Percentiles rank a stretch among this genome's conserved stretches.
Conservation (phyloP, 2,113 vertebrate species). For the Coryphaenoides rupestris region DNA sequence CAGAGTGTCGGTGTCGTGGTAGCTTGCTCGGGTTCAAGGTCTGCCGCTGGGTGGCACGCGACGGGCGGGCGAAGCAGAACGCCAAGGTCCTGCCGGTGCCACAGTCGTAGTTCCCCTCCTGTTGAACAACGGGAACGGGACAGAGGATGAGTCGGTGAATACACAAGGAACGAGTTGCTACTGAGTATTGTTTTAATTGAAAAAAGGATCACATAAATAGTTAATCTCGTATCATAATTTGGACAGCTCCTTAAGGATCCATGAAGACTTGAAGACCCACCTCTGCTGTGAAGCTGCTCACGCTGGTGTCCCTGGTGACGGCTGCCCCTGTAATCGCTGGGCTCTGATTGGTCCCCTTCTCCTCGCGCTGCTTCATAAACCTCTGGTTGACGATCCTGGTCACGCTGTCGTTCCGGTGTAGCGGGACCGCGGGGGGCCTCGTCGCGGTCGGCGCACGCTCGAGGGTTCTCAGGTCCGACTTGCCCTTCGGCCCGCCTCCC, state of each 20-base stretch:
- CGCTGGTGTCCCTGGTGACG: conserved; percentile 65
- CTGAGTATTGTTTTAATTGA: no score
- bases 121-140: conserved; percentile 10
- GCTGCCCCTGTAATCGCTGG: conserved; percentile 68
- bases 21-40: conserved; percentile 81
- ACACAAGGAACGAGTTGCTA: no score
- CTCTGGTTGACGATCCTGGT: conserved; percentile 87
- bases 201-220: no score
- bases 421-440: conserved; percentile 55
- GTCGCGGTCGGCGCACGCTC: conserved; percentile 51
- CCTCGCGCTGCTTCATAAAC: conserved; percentile 75
- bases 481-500: conserved; percentile 55
- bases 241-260: no score
- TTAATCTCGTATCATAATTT: no score
- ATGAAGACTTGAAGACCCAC: conserved; percentile 59
- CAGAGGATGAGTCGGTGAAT: not conserved
- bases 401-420: conserved; percentile 75
- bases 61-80: conserved; percentile 87
- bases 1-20: conserved; percentile 65
- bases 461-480: conserved; percentile 66
- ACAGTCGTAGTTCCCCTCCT: conserved; percentile 89
- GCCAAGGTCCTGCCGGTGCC: conserved; percentile 84
- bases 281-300: conserved; percentile 70
- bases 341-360: conserved; percentile 39
- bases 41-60: conserved; percentile 76